Evolutionary conservation across 2,797 vertebrate genomes (phyloP).

Genomic region (Distichodus sexfasciatus): DNA sequence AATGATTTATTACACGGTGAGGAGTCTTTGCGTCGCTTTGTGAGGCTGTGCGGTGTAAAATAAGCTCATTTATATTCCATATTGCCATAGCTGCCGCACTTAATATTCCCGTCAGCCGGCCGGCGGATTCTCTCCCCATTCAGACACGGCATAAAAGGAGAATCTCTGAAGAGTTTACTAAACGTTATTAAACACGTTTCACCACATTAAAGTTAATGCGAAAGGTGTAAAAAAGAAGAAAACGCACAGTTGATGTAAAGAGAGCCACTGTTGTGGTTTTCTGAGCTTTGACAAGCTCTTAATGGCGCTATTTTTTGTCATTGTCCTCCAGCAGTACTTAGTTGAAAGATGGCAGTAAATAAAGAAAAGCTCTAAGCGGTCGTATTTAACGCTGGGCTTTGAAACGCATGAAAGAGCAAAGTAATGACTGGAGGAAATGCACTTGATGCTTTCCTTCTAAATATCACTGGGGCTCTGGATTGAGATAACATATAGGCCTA

Average conservation of each 20-base stretch:
- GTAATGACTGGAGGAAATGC: not conserved
- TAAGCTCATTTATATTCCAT: conserved; percentile 89
- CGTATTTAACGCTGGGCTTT: conserved; percentile 2
- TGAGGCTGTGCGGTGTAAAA: conserved; percentile 82
- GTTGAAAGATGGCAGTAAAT: not conserved
- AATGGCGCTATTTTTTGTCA: not conserved
- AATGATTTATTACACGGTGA: conserved; percentile 87
- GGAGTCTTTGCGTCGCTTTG: conserved; percentile 78
- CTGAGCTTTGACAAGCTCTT: conserved; percentile 37
- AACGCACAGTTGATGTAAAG: conserved; percentile 63
- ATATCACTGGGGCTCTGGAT: not conserved
- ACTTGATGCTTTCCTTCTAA: not conserved
- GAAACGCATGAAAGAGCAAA: conserved; percentile 1
- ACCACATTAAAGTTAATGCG: conserved; percentile 67
- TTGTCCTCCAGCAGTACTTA: not conserved
- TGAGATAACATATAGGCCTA: not conserved
- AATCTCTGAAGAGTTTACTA: conserved; percentile 73
- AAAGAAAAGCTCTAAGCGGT: not conserved
- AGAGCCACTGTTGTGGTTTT: conserved; percentile 44
- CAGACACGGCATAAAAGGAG: conserved; percentile 66
- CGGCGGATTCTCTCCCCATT: conserved; percentile 75
- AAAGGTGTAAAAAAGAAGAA: conserved; percentile 55
- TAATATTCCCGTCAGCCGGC: conserved; percentile 84
- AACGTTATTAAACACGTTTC: conserved; percentile 79
- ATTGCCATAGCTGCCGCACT: conserved; percentile 77